Conservation (phyloP, 2,113 vertebrate genomes). For the Stercorarius parasiticus region DNA sequence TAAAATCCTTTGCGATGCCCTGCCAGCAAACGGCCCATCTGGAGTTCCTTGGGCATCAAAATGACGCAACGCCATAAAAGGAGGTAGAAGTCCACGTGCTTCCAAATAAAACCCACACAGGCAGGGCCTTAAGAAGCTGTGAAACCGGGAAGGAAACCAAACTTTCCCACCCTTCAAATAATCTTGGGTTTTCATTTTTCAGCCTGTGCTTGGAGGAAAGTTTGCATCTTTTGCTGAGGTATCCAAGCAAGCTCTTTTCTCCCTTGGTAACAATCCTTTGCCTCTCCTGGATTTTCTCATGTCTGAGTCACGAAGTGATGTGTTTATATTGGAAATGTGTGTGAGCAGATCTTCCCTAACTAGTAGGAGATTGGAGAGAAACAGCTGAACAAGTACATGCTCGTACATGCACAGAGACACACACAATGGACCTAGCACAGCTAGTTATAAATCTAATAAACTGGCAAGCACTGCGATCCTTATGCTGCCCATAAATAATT, state of each 20-base stretch:
- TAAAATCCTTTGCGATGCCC: background rate
- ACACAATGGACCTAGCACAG: constrained; percentile 3
- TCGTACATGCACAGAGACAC: background rate
- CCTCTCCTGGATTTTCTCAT: constrained; percentile 10
- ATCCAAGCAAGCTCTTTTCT: background rate
- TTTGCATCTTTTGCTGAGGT: background rate
- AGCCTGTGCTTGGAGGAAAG: background rate
- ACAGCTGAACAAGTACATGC: background rate
- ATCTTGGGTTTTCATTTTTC: background rate
- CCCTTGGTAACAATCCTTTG: background rate
- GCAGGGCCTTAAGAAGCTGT: background rate
- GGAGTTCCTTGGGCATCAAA: background rate
- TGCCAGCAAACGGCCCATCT: background rate
- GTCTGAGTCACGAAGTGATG: background rate
- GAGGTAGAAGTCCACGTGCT: background rate
- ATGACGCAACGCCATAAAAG: background rate
- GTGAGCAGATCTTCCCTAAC: background rate
- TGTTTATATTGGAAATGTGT: constrained; percentile 12
- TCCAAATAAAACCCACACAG: constrained; percentile 1
- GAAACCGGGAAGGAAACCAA: background rate
- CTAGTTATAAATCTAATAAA: constrained; percentile 68
- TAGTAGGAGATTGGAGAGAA: background rate
- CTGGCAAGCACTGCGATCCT: constrained; percentile 42
- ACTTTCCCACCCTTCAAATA: background rate
- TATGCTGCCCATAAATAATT: constrained; percentile 71